Conservation (phyloP, 2,113 vertebrate genomes). For the Phylloscopus whistleri region DNA sequence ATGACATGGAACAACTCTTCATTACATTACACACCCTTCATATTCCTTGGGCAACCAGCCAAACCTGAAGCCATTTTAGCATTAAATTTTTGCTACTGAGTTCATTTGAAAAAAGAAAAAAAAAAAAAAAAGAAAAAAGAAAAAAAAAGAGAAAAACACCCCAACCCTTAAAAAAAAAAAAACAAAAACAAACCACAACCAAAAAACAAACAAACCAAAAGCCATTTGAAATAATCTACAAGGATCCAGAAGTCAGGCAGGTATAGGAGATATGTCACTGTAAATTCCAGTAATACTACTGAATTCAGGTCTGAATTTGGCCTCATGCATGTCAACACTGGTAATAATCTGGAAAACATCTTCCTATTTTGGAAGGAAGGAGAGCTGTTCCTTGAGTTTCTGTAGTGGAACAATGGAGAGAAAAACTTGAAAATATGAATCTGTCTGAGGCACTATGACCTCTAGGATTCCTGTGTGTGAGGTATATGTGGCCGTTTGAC, state of each 20-base stretch:
- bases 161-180: no score
- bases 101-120: not conserved
- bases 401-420: not conserved
- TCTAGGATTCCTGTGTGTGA: slow-evolving; percentile 37
- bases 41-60: not conserved
- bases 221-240: not conserved
- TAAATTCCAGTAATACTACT: not conserved
- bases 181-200: no score
- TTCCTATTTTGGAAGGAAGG: not conserved
- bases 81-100: not conserved
- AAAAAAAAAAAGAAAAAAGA: no score
- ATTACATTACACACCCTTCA: not conserved
- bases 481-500: slow-evolving; percentile 1
- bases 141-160: rapidly evolving
- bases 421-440: slow-evolving; percentile 23
- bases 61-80: not conserved
- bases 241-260: not conserved
- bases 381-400: not conserved
- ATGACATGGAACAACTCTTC: not conserved
- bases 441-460: slow-evolving; percentile 36
- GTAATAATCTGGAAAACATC: not conserved
- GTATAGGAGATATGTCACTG: not conserved
- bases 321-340: not conserved
- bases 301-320: slow-evolving; percentile 12
- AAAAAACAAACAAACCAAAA: not conserved